Conservation (phyloP, 2,113 vertebrate species). For the Lophotis ruficrista region DNA sequence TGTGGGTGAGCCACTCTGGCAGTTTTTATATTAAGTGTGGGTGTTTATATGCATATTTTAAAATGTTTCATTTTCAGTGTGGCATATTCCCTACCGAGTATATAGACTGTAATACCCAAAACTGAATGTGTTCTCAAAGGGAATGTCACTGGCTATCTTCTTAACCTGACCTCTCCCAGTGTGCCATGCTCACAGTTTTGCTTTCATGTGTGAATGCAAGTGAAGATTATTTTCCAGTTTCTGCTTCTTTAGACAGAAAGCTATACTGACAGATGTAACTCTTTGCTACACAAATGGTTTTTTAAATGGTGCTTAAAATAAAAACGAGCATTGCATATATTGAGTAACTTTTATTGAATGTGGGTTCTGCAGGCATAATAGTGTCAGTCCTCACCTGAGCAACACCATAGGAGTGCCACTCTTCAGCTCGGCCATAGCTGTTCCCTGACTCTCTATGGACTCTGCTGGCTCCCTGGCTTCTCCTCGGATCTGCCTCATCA, state of each 20-base stretch:
- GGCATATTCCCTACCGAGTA: background rate
- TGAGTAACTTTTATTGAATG: background rate
- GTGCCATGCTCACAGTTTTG: background rate
- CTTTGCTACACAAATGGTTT: background rate
- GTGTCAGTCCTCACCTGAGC: background rate
- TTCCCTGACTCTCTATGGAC: background rate
- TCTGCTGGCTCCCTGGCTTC: background rate
- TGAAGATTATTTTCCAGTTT: background rate
- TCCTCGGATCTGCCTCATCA: background rate
- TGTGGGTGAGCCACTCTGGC: background rate
- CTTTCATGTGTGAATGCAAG: background rate
- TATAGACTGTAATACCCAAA: background rate
- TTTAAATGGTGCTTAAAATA: background rate
- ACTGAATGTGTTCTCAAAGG: background rate
- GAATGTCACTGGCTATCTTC: background rate
- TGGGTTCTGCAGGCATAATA: background rate
- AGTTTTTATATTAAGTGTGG: background rate
- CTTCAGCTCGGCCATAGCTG: background rate
- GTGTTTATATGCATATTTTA: background rate
- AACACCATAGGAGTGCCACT: accelerated
- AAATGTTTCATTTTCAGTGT: background rate
- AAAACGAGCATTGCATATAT: background rate
- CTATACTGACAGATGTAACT: background rate
- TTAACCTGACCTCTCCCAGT: background rate
- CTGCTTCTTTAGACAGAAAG: background rate